Base-by-base conservation (phyloP, 2,113 vertebrate species). In the Gymnocephalus cernua region DNA sequence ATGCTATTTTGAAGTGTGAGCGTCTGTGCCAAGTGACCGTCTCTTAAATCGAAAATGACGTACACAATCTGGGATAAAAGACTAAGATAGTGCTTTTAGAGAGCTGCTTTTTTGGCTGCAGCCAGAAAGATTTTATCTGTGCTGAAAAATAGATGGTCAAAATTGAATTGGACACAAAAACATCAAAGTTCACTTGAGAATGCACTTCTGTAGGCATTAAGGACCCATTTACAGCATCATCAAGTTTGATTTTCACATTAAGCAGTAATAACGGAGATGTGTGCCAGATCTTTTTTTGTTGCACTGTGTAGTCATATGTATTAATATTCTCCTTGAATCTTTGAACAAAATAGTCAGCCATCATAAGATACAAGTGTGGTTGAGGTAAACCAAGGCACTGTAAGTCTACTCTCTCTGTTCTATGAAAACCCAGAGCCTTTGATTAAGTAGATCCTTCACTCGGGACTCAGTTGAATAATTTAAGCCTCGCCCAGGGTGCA, bases 371-470 rank as follows among this genome's bases (percentile, higher is more conserved):
- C 10, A 41, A 76, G 29, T 71, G 54, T 0, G 2, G 44, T 27
- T 61, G 74, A 83, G 70, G 73, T 79, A 65, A 84, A 75, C 57
- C 10, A 8, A 61, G 61, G 56, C 41, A 44, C 27, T 61, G 29
- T n/a, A 74, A 65, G 61, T 73, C 67, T 53, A 32, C 74, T 61
- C 64, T 65, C 65, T 67, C 69, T 79, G 61, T 69, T 81, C 83
- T 84, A 62, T 83, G 71, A 80, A 82, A 84, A 80, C 80, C 58
- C 13, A 41, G 59, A 84, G 78, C 65, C 69, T 89, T 91, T 90
- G 90, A 92, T 94, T 84, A 93, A 91, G 91, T 88, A 74, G 75
- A 84, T 90, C 83, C 79, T 80, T 71, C 80, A 78, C 86, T 92
- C 21, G 21, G 61, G 73, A 83, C 70, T 75, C 41, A 70, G 66